These are phyloP conservation scores for Ploceus nigricollis DNA, from an alignment of 2,113 vertebrate species.

Conservation along the genomic window DNA sequence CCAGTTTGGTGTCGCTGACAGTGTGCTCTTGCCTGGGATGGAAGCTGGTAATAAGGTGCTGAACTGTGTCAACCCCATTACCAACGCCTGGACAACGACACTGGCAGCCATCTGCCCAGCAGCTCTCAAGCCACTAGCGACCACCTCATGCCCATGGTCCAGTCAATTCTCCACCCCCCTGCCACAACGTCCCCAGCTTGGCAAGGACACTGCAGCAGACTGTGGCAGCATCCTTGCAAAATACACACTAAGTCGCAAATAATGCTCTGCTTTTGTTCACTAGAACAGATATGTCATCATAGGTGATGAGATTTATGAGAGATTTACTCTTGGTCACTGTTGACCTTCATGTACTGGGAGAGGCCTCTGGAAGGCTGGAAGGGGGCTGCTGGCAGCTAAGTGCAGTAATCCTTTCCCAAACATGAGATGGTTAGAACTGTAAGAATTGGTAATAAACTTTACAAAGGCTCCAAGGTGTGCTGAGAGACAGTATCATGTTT, in stretches of 20 bases:
- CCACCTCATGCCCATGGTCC: background rate
- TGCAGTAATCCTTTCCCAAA: background rate
- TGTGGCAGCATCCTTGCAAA: background rate
- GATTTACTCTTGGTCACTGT: background rate
- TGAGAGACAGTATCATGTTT: background rate
- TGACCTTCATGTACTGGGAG: background rate
- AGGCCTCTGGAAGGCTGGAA: background rate
- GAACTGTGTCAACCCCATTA: background rate
- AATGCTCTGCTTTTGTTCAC: background rate
- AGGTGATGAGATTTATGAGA: background rate
- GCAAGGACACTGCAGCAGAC: background rate
- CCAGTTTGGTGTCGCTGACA: background rate
- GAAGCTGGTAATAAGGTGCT: background rate
- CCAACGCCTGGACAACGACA: background rate
- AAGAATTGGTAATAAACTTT: background rate
- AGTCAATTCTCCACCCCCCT: background rate
- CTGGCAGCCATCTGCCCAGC: fast-evolving
- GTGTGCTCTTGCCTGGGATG: fast-evolving
- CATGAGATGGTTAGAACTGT: background rate
- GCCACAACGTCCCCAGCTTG: background rate
- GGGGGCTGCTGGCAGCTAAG: background rate
- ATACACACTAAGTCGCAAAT: background rate
- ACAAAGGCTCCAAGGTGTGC: background rate
- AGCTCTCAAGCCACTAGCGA: background rate
- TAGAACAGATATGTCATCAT: background rate